Evolutionary conservation across 1,140 invertebrate species (phyloP), one percentile per base, ranked within the genome.

Genomic region (Lepidostoma basale): DNA sequence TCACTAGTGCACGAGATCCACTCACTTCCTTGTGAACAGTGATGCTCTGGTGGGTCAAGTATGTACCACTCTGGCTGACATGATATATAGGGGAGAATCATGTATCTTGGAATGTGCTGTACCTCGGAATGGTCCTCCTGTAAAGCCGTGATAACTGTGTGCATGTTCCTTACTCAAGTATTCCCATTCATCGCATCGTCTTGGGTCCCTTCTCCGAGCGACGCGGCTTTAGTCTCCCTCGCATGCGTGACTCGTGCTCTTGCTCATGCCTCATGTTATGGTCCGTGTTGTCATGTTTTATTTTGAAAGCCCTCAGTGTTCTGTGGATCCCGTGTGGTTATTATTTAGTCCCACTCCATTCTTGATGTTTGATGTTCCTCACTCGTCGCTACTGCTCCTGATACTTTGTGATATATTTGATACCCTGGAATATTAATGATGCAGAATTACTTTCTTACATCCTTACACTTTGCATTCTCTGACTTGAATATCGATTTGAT

Each of bases 71-170:
- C 33, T 54, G 52, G 63, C 64, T 68, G 67, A 69, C 67, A 72
- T 62, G 63, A 68, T 79, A 79, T 79, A 79, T 81, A 82, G 82
- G 82, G 82, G 82, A 83, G 78, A 77, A 81, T 83, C 82, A 81
- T 83, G 81, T 83, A 83, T 83, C 82, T 83, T 83, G 82, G 82
- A 83, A 83, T 83, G 82, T 83, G 80, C 79, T 83, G 82, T 83
- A 81, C 82, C 82, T 83, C 82, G 82, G 82, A 83, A 83, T 83
- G 82, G 72, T 82, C 81, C 81, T 82, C 82, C 82, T 83, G n/a
- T n/a, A n/a, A 77, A 78, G 80, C 78, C 77, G 77, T 8, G 6
- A 36, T 59, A 45, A 58, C 36, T 66, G 18, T 65, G 44, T 81
- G 81, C 81, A 81, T 81, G 81, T 75, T 78, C 78, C 77, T 81